Conservation (phyloP, 2,113 vertebrate species). For the Passer domesticus region DNA sequence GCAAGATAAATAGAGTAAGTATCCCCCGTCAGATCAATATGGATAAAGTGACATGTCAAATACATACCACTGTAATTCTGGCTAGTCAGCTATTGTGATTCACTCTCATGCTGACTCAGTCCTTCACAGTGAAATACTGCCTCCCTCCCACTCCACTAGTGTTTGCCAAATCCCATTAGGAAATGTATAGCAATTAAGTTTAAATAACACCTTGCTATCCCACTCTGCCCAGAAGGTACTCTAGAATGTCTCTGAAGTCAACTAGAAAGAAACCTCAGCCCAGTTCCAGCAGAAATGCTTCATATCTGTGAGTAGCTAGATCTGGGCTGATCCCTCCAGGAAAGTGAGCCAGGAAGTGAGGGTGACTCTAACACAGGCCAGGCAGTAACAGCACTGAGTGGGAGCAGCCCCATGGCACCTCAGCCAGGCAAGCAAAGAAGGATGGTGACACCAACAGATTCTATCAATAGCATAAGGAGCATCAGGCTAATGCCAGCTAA, state of each 20-base stretch:
- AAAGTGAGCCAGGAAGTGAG: not conserved
- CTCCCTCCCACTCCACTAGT: not conserved
- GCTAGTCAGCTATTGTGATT: not conserved
- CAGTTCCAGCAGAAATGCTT: not conserved
- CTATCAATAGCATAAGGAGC: not conserved
- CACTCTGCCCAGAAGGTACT: not conserved
- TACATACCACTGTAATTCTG: not conserved
- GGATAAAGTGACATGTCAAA: not conserved
- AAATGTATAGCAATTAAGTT: conserved; percentile 16
- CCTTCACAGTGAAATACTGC: not conserved
- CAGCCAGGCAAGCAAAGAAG: rapidly evolving
- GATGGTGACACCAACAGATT: not conserved
- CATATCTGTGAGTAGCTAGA: not conserved
- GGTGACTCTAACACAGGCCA: not conserved
- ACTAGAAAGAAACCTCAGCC: not conserved
- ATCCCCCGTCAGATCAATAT: not conserved
- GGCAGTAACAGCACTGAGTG: not conserved
- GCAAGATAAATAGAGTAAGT: not conserved
- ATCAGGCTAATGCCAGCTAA: not conserved
- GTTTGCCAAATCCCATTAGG: conserved; percentile 15
- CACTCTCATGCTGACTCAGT: conserved; percentile 15
- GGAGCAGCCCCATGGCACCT: not conserved
- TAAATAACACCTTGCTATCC: not conserved
- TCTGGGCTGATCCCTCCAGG: not conserved
- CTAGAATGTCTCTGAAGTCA: not conserved